Conservation (phyloP, 1,140 invertebrate species). For the Zelostemma sp. region DNA sequence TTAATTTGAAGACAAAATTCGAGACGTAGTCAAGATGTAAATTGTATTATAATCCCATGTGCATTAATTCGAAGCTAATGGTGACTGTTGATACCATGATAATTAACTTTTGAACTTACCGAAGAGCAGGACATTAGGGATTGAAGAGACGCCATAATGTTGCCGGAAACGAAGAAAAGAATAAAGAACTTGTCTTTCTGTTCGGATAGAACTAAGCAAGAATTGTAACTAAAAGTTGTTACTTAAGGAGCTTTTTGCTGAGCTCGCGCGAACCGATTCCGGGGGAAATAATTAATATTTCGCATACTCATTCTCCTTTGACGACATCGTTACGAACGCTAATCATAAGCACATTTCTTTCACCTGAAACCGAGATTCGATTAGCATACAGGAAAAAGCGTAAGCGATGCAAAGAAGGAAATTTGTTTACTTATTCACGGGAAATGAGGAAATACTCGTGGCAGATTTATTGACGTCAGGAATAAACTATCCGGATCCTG, state of each 20-base stretch:
- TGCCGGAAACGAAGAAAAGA: too few relatives aligned
- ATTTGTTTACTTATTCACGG: conserved; percentile 6
- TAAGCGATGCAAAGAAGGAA: conserved; percentile 20
- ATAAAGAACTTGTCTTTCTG: conserved; percentile 33
- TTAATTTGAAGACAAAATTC: too few relatives aligned
- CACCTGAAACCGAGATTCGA: conserved; percentile 25
- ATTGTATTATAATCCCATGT: too few relatives aligned
- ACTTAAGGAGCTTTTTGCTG: conserved; percentile 14
- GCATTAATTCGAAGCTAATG: too few relatives aligned
- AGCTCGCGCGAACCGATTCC: conserved; percentile 7
- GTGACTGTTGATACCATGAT: too few relatives aligned
- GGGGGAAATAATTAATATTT: conserved; percentile 38
- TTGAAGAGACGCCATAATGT: conserved; percentile 28
- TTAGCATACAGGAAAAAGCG: conserved; percentile 39
- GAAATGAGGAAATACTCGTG: too few relatives aligned
- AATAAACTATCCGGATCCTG: too few relatives aligned
- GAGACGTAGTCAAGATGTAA: too few relatives aligned
- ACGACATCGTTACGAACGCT: conserved; percentile 27
- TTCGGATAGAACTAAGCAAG: conserved; percentile 29
- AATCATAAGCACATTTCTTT: conserved; percentile 17
- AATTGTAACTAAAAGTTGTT: too few relatives aligned
- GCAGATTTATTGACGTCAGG: too few relatives aligned
- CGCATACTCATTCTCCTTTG: conserved; percentile 42
- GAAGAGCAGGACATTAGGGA: conserved; percentile 16
- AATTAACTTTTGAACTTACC: conserved; percentile 15